phyloP scores from a whole-genome alignment of 2,797 vertebrate genomes.

The Smutsia gigantea region DNA sequence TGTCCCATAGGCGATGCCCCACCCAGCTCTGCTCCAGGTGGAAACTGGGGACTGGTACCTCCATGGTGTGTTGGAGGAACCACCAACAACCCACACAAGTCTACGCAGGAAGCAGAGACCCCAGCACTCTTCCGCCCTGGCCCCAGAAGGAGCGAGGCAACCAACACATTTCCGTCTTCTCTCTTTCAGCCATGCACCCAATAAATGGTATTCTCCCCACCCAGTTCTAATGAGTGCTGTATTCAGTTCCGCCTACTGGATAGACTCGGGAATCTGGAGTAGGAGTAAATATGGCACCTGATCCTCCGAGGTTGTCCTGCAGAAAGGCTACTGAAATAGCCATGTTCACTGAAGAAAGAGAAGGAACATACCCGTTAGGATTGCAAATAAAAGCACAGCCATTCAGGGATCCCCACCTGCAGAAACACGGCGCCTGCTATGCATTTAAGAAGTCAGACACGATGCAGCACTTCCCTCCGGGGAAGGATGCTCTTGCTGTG shows the following conservation, averaged over 20 bases:
- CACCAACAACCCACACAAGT: background rate
- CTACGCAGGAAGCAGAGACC: background rate
- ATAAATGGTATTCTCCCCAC: background rate
- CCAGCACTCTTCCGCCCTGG: background rate
- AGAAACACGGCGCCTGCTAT: background rate
- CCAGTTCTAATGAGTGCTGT: background rate
- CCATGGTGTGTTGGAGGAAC: background rate
- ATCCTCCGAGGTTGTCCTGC: background rate
- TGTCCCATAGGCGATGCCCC: too few species aligned
- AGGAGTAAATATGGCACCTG: background rate
- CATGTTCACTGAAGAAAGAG: background rate
- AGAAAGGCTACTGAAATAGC: background rate
- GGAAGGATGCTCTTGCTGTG: background rate
- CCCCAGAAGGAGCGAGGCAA: background rate
- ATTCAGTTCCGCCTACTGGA: background rate
- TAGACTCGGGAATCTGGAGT: background rate
- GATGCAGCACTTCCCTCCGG: background rate
- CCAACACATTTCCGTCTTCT: background rate
- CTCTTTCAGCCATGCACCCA: background rate
- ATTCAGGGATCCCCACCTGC: background rate
- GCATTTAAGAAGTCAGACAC: background rate
- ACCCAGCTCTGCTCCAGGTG: background rate
- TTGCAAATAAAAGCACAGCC: background rate
- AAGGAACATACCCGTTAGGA: accelerated
- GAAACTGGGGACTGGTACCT: background rate